Evolutionary conservation across 2,888 invertebrate species (phyloP), one percentile per base, ranked within the genome.

Genomic region (Apodemia mormo): DNA sequence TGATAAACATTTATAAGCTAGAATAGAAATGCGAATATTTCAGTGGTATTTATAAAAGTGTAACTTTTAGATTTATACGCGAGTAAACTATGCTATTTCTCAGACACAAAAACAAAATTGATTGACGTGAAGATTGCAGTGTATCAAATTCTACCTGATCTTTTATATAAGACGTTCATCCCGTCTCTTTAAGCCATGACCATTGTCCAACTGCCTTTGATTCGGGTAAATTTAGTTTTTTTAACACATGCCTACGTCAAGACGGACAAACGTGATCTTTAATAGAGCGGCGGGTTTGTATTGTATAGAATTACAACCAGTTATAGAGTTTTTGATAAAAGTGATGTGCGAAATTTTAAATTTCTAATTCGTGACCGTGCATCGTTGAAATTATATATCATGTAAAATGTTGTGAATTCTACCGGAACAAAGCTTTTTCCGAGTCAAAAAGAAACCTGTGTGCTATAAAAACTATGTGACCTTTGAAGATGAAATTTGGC

Each of bases 151-250:
- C 84, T 92, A 92, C 92, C 92, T 92, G 92, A 85, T 84, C 82
- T 82, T 82, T 87, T 82, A 83, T 82, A 85, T 83, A 82, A 86
- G 82, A 84, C 82, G 82, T 80, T 81, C 81, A 85, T 85, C 85
- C 82, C 82, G 52, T 52, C 52, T 52, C 87, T 83, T 61, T 29
- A 29, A 56, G 61, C 61, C 61, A 61, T 92, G 92, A 93, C 92
- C 92, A 92, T 93, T 93, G 92, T 93, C 93, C 93, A 88, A 91
- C 79, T 72, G 80, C 90, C 86, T 92, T 92, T 90, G 92, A 92
- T 92, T 88, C 87, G 82, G 81, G 78, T 76, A 79, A 76, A 83
- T 82, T 85, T 85, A 84, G 83, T 79, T 80, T 75, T 80, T 78
- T 77, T 77, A 76, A 73, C 76, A 75, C 74, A 78, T 77, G 73